Conservation (phyloP, 2,113 vertebrate genomes). For the Pan paniscus region DNA sequence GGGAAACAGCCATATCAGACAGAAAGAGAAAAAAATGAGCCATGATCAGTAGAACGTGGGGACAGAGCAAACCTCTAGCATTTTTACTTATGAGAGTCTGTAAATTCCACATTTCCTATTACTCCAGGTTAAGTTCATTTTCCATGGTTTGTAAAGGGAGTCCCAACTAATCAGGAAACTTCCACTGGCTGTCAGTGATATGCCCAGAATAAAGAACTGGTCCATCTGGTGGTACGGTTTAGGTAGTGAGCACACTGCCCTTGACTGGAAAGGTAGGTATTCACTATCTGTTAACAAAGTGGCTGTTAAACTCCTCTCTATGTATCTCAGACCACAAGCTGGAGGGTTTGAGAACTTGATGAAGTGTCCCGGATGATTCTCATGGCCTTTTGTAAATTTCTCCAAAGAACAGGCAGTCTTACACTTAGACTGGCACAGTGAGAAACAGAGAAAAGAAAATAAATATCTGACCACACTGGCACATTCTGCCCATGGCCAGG, state of each 20-base stretch:
- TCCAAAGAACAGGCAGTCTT: neutral
- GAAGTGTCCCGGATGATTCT: neutral
- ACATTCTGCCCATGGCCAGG: neutral
- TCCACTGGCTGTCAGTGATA: fast-evolving
- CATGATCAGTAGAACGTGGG: neutral
- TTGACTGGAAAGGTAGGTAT: neutral
- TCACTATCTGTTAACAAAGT: neutral
- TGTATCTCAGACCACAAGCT: neutral
- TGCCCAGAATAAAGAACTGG: neutral
- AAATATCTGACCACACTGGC: neutral
- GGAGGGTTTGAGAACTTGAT: neutral
- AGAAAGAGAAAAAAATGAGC: neutral
- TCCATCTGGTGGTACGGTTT: neutral
- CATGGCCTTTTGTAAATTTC: too few relatives aligned
- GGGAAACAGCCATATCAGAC: neutral
- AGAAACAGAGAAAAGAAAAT: neutral
- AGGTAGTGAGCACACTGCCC: too few relatives aligned
- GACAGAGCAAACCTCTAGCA: neutral
- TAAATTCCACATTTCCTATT: neutral
- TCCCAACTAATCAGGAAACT: neutral
- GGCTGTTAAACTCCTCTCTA: too few relatives aligned
- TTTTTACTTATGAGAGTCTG: neutral
- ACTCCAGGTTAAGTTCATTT: neutral
- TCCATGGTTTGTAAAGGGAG: neutral
- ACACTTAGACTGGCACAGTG: neutral